Base-by-base conservation (phyloP, 30 jellyfish, hydroid and myxozoan genomes). In the Pelagia noctiluca region DNA sequence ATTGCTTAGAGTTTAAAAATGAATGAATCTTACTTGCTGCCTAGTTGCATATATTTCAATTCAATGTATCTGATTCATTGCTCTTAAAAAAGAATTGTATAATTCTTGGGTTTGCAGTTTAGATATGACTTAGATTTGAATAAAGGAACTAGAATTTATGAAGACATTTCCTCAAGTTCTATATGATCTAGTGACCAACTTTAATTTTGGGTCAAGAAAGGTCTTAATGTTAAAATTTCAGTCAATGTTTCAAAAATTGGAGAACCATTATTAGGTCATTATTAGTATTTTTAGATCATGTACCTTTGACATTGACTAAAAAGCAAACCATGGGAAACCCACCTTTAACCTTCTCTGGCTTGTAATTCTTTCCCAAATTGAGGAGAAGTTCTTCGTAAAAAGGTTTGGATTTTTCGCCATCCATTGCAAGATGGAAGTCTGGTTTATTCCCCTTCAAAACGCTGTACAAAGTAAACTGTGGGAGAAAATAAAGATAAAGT, bases 401-500 rank as follows among this genome's bases (percentile, higher is more conserved):
- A 0, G 34, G 42, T 61, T 91, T 85, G 31, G 98, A 91, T n/a
- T 46, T 53, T 2, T 79, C 94, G 26, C 95, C 88, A 42, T 80
- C 95, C 98, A 91, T 91, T 18, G 98, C 93, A 49, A 37, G 73
- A 61, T 91, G 98, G 67, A 91, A 91, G 74, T 91, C 98, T n/a
- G 86, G 91, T 63, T 91, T 91, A 73, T 91, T 91, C n/a, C 98
- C 98, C 61, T 91, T 91, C 72, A 91, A 75, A 35, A 91, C 71
- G 78, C 96, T 80, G 69, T 80, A 73, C 29, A 91, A 52, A 7
- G 98, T 91, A 61, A 91, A 91, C 98, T 91, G 82, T 28, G 78
- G 37, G 35, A 68, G 61, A 72, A 3, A 30, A 53, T 11, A 35
- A 1, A 33, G 8, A 26, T 0, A 7, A 49, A 22, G 57, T 22